Evolutionary conservation across 2,888 invertebrate species (phyloP).

Genomic region (Watsonalla binaria): DNA sequence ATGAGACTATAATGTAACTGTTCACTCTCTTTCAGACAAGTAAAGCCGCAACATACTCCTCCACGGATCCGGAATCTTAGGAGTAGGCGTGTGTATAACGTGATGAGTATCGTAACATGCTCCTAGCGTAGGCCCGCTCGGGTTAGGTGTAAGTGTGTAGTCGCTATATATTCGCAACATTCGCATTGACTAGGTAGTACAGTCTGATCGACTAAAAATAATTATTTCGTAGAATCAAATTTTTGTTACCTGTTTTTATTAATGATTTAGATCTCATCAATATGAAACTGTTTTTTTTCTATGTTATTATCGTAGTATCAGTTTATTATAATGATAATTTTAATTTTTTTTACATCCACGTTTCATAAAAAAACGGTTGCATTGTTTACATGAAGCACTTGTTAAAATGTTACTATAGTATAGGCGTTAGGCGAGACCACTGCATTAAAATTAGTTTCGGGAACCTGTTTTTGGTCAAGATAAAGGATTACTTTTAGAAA

Average conservation of each 20-base stretch:
- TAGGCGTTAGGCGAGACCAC: neutral
- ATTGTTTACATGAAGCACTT: neutral
- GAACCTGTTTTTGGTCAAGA: neutral
- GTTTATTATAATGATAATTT: neutral
- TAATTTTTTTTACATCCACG: slow-evolving; percentile 3
- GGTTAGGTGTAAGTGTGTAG: slow-evolving; percentile 25
- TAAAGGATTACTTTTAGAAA: neutral
- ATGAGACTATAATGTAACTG: neutral
- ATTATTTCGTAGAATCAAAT: slow-evolving; percentile 27
- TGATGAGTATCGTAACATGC: slow-evolving; percentile 20
- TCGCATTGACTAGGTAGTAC: slow-evolving; percentile 17
- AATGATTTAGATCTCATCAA: slow-evolving; percentile 28
- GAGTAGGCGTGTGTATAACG: slow-evolving; percentile 12
- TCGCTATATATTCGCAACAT: slow-evolving; percentile 10
- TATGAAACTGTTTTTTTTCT: slow-evolving; percentile 16
- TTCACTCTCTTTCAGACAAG: slow-evolving; percentile 54
- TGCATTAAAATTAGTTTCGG: neutral
- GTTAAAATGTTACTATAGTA: neutral
- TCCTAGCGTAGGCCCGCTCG: slow-evolving; percentile 13
- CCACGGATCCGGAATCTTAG: slow-evolving; percentile 56
- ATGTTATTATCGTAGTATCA: neutral
- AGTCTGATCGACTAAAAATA: slow-evolving; percentile 32
- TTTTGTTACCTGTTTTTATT: slow-evolving; percentile 36
- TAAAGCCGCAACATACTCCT: slow-evolving; percentile 54
- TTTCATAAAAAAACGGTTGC: neutral